Base-by-base conservation (phyloP, 2,888 invertebrate species). In the Lasioglossum figueresi region DNA sequence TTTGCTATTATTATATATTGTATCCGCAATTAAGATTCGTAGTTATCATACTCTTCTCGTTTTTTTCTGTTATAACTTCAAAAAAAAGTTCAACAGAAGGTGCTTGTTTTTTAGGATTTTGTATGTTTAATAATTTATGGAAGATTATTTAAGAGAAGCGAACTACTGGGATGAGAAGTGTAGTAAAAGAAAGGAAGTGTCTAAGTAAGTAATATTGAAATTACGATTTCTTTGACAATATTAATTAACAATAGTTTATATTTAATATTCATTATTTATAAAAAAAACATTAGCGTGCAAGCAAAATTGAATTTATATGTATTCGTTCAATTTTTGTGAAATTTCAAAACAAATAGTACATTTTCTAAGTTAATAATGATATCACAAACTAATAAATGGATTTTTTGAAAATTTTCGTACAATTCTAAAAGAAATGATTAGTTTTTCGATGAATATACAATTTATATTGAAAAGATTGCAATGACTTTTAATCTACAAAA, bases 191-290 rank as follows among this genome's bases (percentile, higher is more conserved):
- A 45, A 40, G 45, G 34, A 68, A 37, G 37, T 68, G 27, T 77
- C n/a, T 70, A 52, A 37, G 68, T 68, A 68, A 68, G 68, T 68
- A 68, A 68, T 37, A 68, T 68, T 68, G 68, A 37, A 68, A 68
- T 34, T 68, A 68, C 68, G 37, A 37, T 68, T 68, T 23, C 10
- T 23, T 37, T 34, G 23, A 68, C 10, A 68, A 68, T 37, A 68
- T 37, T 23, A 68, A 68, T 68, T 63, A 16, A 31, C 31, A 63
- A 63, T 63, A 34, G 19, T 19, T 68, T 68, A 23, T 68, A 23
- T 68, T 8, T 37, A 68, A 37, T 68, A 68, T 37, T 37, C 34
- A 68, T 37, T 37, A 34, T 37, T 37, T 37, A 23, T 4, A 23
- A 68, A 66, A 23, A 66, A 56, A 52, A 52, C 52, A 34, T 66